A percentile compares a stretch with the other conserved stretches of the same genome.
phyloP scores from a whole-genome alignment of 2,888 invertebrate species.

The Corbicula japonica region DNA sequence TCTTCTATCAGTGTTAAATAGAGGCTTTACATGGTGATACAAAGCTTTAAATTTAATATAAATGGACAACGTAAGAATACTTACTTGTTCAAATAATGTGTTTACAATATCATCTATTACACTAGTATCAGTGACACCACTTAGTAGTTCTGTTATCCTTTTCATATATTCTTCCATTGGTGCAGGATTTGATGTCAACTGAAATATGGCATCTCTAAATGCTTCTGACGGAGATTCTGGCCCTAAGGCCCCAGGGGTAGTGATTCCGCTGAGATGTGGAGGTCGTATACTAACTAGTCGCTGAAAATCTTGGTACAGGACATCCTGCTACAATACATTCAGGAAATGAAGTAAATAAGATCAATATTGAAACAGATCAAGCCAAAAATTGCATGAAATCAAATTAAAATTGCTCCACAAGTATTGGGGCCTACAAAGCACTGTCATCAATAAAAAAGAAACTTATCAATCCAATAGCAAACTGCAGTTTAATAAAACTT shows the following conservation, averaged over 20 bases:
- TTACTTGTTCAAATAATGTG: constrained; percentile 80
- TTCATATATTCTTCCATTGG: constrained; percentile 82
- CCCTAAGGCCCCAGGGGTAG: constrained; percentile 44
- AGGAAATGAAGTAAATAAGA: too few species aligned
- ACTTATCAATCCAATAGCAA: too few species aligned
- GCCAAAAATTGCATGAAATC: too few species aligned
- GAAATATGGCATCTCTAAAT: constrained; percentile 75
- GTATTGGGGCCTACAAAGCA: too few species aligned
- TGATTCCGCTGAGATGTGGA: constrained; percentile 51
- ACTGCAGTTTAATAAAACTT: too few species aligned
- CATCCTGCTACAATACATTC: too few species aligned
- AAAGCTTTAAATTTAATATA: neutral
- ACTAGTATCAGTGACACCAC: constrained; percentile 67
- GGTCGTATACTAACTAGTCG: constrained; percentile 64
- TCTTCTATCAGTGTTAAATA: too few species aligned
- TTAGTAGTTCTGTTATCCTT: constrained; percentile 78
- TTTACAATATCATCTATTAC: constrained; percentile 74
- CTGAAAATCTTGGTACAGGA: constrained; percentile 69
- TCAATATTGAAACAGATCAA: too few species aligned
- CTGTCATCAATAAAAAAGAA: too few species aligned
- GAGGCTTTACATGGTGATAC: too few species aligned
- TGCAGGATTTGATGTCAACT: constrained; percentile 84
- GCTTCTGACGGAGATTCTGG: constrained; percentile 58
- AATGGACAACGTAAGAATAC: neutral
- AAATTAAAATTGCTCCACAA: too few species aligned